Base-by-base conservation (phyloP, 2,113 vertebrate genomes). In the Zosterops borbonicus region DNA sequence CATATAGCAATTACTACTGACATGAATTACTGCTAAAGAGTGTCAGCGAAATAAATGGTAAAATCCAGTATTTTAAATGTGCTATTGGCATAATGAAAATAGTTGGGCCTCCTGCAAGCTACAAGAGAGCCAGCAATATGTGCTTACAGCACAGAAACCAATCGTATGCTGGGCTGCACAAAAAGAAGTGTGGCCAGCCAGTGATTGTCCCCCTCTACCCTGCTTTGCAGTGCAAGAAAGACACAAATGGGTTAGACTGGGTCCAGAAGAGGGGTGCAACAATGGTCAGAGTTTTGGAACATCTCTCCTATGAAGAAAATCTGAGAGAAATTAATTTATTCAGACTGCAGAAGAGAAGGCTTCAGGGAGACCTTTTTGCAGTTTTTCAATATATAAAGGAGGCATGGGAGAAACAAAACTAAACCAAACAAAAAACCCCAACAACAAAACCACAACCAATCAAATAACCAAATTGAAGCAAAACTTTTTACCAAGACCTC, bases 131-230 rank as follows among this genome's bases (percentile, higher is more conserved):
- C n/a, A 78, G 8, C 12, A 58, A 22, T 25, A 11, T 22, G 9
- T 6, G 2, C 5, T 58, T 20, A 28, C 8, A 70, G 18, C 3
- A 4, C 29, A 56, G 35, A 65, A 75, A 60, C 6, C 11, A 88
- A 1, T 6, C 0, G 0, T 22, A 59, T 58, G 19, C 53, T 70
- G 31, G 14, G 6, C n/a, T 59, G 22, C 12, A 33, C 3, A 22
- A 73, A 91, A 76, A 20, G 4, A 62, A 63, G 0, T 7, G 1
- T 27, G 24, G 2, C 13, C 28, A 35, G 33, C 50, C 39, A 8
- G 15, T 42, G 33, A 52, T n/a, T 73, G 29, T 55, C 4, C 4
- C 6, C 1, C 22, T 81, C 24, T 50, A 5, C 5, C 52, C 12
- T 2, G 1, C 6, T 65, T 18, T 65, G 6, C 20, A 59, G 19